Evolutionary conservation across 2,113 vertebrate species (phyloP).

Genomic region (Cinclus cinclus): DNA sequence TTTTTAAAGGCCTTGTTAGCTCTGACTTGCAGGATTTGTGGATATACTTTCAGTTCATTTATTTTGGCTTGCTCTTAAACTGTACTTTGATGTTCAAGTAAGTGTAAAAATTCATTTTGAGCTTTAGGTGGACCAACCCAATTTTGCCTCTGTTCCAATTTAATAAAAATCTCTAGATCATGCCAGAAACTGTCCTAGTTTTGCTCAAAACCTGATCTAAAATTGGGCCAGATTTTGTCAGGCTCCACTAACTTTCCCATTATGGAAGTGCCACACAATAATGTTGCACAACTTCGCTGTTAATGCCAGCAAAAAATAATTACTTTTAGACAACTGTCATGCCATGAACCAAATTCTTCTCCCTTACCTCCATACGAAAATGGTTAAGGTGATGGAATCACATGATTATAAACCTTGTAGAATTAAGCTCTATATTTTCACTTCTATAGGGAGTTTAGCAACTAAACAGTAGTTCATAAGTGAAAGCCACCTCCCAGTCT

Average conservation of each 20-base stretch:
- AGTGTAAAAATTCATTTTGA: conserved; percentile 16
- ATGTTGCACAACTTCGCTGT: background rate
- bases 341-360: background rate
- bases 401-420: background rate
- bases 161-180: background rate
- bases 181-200: conserved; percentile 15
- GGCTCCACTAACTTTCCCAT: background rate
- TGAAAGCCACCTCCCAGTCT: background rate
- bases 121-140: background rate
- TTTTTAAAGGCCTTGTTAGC: background rate
- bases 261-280: background rate
- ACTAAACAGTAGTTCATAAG: background rate
- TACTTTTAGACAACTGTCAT: background rate
- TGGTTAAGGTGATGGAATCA: background rate
- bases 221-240: conserved; percentile 3
- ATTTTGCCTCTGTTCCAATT: background rate
- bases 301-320: background rate
- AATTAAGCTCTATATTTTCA: background rate
- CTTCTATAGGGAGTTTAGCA: background rate
- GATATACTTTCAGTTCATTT: background rate
- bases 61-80: background rate
- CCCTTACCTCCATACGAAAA: background rate
- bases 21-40: conserved; percentile 10
- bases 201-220: background rate
- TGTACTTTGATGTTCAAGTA: conserved; percentile 36